Base-by-base conservation (phyloP, 2,113 vertebrate genomes). In the Cyanoderma ruficeps region DNA sequence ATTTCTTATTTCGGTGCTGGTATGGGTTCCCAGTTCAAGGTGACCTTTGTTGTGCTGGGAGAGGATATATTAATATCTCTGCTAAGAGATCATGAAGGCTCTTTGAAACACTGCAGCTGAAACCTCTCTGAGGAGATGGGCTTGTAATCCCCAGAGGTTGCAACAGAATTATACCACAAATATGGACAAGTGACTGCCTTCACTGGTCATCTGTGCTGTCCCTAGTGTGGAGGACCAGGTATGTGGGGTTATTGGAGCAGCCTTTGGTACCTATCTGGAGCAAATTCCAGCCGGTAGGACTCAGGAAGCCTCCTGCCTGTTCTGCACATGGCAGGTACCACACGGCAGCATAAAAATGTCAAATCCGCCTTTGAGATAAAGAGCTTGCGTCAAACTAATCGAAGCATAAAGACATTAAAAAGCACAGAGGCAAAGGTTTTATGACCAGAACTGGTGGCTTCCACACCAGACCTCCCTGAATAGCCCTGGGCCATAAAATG, bases 231-330 rank as follows among this genome's bases (percentile, higher is more conserved):
- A 47, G 37, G 22, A 71, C 24, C 47, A 50, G 8, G 35, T 28
- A 47, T 0, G 0, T 19, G 6, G 10, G 20, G 15, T 59, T 56
- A 23, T 28, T 53, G 25, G 64, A 39, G 59, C 46, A 80, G 76
- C 50, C n/a, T 91, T 78, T 81, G n/a, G 60, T 8, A 17, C 24
- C 25, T 47, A 14, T 17, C 39, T 7, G 9, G 69, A 78, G 31
- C 7, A 71, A 50, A 70, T 55, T 46, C 42, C 61, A 63, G n/a
- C 50, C 47, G 59, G 10, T n/a, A 46, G 50, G 75, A 44, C 69
- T 76, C 20, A 46, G 53, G 24, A 52, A 67, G 5, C 33, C 69
- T 61, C 49, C n/a, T 79, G 53, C 63, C 25, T 68, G 33, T 25
- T 68, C 78, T 52, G 28, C 67, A 35, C 23, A 3, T 24, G 67